phyloP scores from a whole-genome alignment of 2,888 invertebrate genomes.

The Noctua comes region DNA sequence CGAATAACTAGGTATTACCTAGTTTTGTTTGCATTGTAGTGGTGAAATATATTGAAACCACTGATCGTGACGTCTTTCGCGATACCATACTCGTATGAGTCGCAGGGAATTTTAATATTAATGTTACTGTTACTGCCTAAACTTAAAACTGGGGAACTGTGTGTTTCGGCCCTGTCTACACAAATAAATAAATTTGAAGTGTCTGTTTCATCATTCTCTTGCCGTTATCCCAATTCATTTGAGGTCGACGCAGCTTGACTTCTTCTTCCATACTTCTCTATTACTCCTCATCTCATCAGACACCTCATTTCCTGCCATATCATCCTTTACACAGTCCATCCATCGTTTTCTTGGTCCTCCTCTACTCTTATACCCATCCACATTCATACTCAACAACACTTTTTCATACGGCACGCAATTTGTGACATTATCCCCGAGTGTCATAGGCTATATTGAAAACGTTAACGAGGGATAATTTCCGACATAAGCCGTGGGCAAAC shows the following conservation, averaged over 20 bases:
- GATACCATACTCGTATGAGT: conserved; percentile 10
- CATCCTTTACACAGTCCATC: too few species aligned
- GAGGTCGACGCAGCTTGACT: too few species aligned
- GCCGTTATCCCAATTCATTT: too few species aligned
- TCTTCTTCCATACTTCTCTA: too few species aligned
- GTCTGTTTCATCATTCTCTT: too few species aligned
- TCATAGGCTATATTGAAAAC: background rate
- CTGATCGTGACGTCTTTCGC: conserved; percentile 22
- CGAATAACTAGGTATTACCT: conserved; percentile 23
- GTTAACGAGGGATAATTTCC: background rate
- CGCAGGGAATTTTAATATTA: conserved; percentile 18
- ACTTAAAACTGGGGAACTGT: background rate
- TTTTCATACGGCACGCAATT: background rate
- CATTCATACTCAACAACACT: too few species aligned
- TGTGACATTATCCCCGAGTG: too few species aligned
- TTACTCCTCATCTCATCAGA: too few species aligned
- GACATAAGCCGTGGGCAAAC: background rate
- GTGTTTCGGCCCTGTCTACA: background rate
- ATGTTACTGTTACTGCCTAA: conserved; percentile 17
- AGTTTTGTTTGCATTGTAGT: background rate
- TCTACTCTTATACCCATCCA: too few species aligned
- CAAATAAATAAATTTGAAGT: too few species aligned
- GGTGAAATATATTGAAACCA: conserved; percentile 32
- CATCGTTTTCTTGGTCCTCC: too few species aligned
- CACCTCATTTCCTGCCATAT: too few species aligned